Evolutionary conservation across 2,888 invertebrate genomes (phyloP).

Genomic region (Pinctada fucata): DNA sequence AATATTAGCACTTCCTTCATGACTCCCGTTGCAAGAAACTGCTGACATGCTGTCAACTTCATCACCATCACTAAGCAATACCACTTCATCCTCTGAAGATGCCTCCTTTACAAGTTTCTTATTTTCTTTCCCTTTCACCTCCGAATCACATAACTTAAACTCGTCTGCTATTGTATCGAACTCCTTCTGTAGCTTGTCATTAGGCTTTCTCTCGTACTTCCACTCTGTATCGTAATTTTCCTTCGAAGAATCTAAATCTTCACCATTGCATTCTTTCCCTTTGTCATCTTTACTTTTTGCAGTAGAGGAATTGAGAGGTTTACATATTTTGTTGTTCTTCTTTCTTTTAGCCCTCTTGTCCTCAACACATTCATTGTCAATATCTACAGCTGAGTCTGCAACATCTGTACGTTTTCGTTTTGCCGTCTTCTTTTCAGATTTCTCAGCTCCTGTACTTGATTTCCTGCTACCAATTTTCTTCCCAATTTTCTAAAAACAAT

Average conservation of each 20-base stretch:
- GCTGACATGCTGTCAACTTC: not conserved
- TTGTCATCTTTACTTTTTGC: too few species aligned
- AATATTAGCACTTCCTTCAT: not conserved
- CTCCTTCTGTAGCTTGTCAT: not conserved
- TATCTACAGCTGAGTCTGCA: too few species aligned
- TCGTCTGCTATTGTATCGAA: not conserved
- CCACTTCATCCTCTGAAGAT: not conserved
- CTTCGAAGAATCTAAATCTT: constrained; percentile 1
- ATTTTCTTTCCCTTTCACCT: constrained; percentile 2
- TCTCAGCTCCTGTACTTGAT: too few species aligned
- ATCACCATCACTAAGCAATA: not conserved
- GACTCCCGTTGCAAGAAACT: constrained; percentile 4
- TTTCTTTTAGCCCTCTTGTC: too few species aligned
- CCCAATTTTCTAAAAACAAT: too few species aligned
- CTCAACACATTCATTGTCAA: too few species aligned
- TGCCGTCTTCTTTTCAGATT: too few species aligned
- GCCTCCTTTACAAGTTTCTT: constrained; percentile 14
- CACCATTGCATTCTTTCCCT: constrained; percentile 2
- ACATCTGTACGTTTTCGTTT: too few species aligned
- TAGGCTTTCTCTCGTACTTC: constrained; percentile 5
- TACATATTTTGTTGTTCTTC: too few species aligned
- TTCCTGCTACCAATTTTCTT: too few species aligned
- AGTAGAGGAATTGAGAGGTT: too few species aligned
- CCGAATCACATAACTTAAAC: not conserved
- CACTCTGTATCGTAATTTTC: not conserved